Conservation (phyloP, 2,888 invertebrate genomes). For the Catocala sponsa region DNA sequence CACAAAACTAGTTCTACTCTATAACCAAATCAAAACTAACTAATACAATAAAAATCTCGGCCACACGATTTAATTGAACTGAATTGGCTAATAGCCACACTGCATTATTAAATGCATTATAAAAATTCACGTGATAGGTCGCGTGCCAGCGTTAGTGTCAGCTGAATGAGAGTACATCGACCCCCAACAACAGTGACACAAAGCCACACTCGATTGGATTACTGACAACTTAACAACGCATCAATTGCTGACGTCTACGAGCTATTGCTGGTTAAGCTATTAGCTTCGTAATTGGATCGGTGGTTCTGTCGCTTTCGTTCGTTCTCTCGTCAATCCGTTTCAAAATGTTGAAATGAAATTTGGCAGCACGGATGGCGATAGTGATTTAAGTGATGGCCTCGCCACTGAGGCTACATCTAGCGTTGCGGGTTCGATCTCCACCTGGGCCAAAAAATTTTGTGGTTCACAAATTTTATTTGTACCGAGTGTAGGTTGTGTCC, state of each 20-base stretch:
- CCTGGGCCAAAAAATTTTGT: too few species aligned
- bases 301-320: slow-evolving; percentile 15
- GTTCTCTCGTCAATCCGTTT: too few species aligned
- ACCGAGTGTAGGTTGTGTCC: too few species aligned
- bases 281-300: slow-evolving; percentile 57
- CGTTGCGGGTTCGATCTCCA: too few species aligned
- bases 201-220: slow-evolving; percentile 65
- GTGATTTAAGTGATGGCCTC: too few species aligned
- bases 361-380: too few species aligned
- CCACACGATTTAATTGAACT: slow-evolving; percentile 51
- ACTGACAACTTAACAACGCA: slow-evolving; percentile 69
- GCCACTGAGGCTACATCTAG: too few species aligned
- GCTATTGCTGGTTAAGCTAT: slow-evolving; percentile 48
- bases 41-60: slow-evolving; percentile 32
- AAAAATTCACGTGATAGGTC: slow-evolving; percentile 54
- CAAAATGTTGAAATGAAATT: too few species aligned
- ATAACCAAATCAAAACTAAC: slow-evolving; percentile 12
- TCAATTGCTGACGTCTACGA: slow-evolving; percentile 59
- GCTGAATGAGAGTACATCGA: slow-evolving; percentile 67
- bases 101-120: slow-evolving; percentile 51
- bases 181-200: slow-evolving; percentile 67
- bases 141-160: slow-evolving; percentile 25
- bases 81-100: slow-evolving; percentile 60
- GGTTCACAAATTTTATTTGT: too few species aligned
- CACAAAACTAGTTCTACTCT: not conserved